Percentiles rank a stretch among this genome's conserved stretches.
Conservation (phyloP, 2,113 vertebrate genomes). For the Isichthys henryi region DNA sequence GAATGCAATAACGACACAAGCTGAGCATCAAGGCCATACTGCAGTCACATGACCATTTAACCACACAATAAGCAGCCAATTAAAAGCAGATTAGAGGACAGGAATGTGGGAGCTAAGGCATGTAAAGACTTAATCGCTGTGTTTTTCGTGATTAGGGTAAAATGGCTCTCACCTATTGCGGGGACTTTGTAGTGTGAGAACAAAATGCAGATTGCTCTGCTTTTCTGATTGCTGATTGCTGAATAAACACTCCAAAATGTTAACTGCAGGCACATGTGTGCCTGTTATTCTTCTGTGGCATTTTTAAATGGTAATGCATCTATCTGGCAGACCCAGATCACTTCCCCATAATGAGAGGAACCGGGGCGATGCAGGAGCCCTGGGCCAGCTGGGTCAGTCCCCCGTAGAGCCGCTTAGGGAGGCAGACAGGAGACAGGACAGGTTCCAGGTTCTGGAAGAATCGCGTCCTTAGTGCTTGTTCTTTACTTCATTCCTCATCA, state of each 20-base stretch:
- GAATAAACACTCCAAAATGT: conserved; percentile 1
- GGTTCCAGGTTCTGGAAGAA: not conserved
- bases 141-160: not conserved
- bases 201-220: not conserved
- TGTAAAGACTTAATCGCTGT: not conserved
- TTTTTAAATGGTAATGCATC: not conserved
- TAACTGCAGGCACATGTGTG: not conserved
- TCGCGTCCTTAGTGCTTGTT: not conserved
- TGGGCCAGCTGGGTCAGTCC: not conserved
- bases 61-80: not conserved
- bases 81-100: not conserved
- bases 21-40: not conserved
- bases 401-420: not conserved
- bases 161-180: not conserved
- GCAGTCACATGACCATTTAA: not conserved
- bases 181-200: not conserved
- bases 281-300: not conserved
- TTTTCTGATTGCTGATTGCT: not conserved
- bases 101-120: not conserved
- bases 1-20: not conserved
- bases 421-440: too few relatives aligned
- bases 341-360: not conserved
- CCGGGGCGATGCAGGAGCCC: not conserved
- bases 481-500: not conserved
- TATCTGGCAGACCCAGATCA: not conserved